Evolutionary conservation across 2,888 invertebrate genomes (phyloP).

Genomic region (Biston stratarius): DNA sequence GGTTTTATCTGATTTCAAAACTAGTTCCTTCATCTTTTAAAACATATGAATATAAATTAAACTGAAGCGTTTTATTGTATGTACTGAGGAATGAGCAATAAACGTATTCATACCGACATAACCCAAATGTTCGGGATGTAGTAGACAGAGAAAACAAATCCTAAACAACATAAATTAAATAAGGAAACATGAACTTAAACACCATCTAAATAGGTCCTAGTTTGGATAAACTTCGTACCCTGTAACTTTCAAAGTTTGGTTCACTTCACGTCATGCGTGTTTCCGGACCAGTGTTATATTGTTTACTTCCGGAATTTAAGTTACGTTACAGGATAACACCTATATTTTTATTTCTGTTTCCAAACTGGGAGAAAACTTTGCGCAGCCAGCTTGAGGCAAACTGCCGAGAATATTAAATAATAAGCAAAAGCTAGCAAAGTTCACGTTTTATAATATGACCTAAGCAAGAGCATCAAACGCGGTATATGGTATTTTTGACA

Average conservation of each 20-base stretch:
- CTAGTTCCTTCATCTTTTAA: too few relatives aligned
- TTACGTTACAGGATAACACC: constrained; percentile 20
- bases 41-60: too few relatives aligned
- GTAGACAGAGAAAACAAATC: constrained; percentile 15
- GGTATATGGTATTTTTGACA: neutral
- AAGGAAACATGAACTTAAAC: constrained; percentile 15
- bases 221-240: neutral
- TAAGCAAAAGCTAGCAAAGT: constrained; percentile 1
- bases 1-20: too few relatives aligned
- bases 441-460: neutral
- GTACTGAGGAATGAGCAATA: constrained; percentile 51
- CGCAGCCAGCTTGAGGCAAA: constrained; percentile 2
- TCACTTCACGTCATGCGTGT: constrained; percentile 33
- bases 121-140: constrained; percentile 32
- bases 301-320: constrained; percentile 29
- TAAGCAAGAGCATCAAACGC: neutral
- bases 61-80: neutral
- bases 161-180: constrained; percentile 2
- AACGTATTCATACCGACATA: constrained; percentile 51
- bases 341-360: constrained; percentile 15
- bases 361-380: constrained; percentile 4
- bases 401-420: constrained; percentile 11
- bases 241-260: constrained; percentile 23
- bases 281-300: constrained; percentile 31
- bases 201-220: neutral